Conservation (phyloP, 2,113 vertebrate species). For the Anser cygnoides region DNA sequence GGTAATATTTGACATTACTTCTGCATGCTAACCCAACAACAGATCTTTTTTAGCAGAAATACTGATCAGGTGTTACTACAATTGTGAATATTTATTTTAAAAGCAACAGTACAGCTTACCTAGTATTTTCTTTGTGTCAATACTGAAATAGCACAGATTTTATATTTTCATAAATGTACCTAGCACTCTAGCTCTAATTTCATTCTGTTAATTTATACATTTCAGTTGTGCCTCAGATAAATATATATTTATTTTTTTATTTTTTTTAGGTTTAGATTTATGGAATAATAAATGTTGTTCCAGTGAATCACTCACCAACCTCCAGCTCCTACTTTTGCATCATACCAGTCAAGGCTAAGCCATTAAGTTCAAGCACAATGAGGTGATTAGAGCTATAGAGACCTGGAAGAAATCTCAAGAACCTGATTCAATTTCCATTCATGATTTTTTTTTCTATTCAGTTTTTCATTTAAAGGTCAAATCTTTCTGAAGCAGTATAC, state of each 20-base stretch:
- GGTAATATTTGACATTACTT: background rate
- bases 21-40: background rate
- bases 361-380: background rate
- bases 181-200: background rate
- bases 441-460: background rate
- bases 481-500: background rate
- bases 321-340: background rate
- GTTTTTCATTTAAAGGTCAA: slow-evolving; percentile 18
- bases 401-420: background rate
- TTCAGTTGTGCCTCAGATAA: background rate
- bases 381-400: background rate
- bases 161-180: background rate
- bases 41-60: background rate
- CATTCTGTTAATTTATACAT: background rate
- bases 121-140: background rate
- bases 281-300: background rate
- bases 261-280: background rate
- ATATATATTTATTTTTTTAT: background rate
- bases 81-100: background rate
- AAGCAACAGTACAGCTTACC: background rate
- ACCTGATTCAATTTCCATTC: slow-evolving; percentile 5
- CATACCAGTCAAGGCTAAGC: background rate
- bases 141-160: background rate
- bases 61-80: background rate
- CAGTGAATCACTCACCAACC: background rate